A percentile compares a stretch with the other conserved stretches of the same genome.
Evolutionary conservation across 2,888 invertebrate genomes (phyloP).

Genomic region (Tachina fera): DNA sequence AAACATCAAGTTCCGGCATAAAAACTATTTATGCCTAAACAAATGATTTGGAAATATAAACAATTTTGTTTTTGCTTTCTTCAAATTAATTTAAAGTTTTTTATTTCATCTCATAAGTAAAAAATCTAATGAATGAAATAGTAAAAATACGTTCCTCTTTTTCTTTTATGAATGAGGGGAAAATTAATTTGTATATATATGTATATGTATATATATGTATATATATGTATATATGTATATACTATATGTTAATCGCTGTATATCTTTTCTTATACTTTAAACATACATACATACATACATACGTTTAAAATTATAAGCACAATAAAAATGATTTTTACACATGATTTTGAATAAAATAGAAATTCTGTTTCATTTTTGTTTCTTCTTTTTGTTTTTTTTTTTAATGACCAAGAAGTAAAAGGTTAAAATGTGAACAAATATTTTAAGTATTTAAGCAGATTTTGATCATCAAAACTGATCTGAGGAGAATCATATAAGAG

Average conservation of each 20-base stretch:
- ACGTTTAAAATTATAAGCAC: background rate
- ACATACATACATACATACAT: no score
- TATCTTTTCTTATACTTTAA: background rate
- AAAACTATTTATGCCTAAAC: conserved; percentile 77
- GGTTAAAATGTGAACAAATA: no score
- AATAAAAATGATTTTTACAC: conserved; percentile 25
- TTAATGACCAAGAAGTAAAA: no score
- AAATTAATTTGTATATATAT: background rate
- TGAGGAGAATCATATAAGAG: no score
- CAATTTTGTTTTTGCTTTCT: conserved; percentile 39
- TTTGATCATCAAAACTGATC: no score
- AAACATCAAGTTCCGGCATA: conserved; percentile 81
- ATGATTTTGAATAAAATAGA: conserved; percentile 26
- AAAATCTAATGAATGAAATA: conserved; percentile 51
- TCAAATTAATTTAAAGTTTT: conserved; percentile 18
- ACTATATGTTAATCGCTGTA: no score
- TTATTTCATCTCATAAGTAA: conserved; percentile 5
- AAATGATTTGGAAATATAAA: conserved; percentile 72
- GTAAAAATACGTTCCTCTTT: background rate
- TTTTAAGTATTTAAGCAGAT: no score
- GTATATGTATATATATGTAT: no score
- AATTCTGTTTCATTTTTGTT: no score
- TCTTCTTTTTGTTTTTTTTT: no score
- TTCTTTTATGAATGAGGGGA: conserved; percentile 44
- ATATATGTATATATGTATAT: no score